Evolutionary conservation across 1,140 invertebrate species (phyloP).

Genomic region (Anastrepha obliqua): DNA sequence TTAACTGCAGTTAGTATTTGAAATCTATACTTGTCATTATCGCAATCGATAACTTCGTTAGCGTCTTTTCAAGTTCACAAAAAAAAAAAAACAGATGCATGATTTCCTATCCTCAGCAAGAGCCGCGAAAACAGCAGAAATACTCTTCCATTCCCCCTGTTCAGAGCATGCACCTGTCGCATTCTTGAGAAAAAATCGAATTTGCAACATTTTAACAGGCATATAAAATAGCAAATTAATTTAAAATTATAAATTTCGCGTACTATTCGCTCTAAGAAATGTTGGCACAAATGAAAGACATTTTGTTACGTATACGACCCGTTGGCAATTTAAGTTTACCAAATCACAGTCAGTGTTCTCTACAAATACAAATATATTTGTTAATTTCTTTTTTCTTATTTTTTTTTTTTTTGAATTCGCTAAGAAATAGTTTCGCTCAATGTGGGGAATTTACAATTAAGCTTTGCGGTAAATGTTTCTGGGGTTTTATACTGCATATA

Average conservation of each 20-base stretch:
- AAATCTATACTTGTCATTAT: no score
- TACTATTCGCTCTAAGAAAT: neutral
- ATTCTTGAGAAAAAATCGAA: no score
- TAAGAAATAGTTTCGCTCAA: neutral
- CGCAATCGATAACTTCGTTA: no score
- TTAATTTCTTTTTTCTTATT: no score
- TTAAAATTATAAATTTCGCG: neutral
- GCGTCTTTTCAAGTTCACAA: no score
- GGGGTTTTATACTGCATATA: neutral
- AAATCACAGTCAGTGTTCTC: neutral
- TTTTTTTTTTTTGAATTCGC: neutral
- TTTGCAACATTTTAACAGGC: neutral
- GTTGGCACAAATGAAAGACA: neutral
- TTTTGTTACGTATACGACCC: slow-evolving; percentile 17
- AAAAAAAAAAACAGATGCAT: no score
- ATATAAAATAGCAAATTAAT: neutral
- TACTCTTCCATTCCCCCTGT: no score
- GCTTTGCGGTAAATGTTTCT: neutral
- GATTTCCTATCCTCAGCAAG: no score
- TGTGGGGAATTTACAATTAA: neutral
- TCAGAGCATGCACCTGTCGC: no score
- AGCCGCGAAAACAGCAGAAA: no score
- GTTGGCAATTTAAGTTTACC: neutral
- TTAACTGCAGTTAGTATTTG: no score
- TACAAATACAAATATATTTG: no score